Evolutionary conservation across 2,888 invertebrate species (phyloP).

Genomic region (Lasiommata megera): DNA sequence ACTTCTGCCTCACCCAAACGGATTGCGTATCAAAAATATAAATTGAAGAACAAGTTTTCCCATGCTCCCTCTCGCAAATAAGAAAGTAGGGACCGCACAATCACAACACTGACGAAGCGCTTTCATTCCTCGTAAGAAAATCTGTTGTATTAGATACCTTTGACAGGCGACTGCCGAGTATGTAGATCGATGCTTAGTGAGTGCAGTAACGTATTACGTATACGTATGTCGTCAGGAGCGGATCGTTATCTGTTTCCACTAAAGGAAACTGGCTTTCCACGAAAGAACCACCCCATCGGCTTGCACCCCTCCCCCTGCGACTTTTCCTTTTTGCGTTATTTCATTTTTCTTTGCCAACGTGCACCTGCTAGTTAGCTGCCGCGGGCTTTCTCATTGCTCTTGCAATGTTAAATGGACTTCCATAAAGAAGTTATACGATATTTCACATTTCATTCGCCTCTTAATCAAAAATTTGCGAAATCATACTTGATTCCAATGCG

Average conservation of each 20-base stretch:
- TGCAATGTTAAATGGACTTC: slow-evolving; percentile 48
- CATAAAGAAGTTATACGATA: slow-evolving; percentile 40
- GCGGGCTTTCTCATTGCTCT: slow-evolving; percentile 61
- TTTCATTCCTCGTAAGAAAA: slow-evolving; percentile 52
- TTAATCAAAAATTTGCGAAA: slow-evolving; percentile 13
- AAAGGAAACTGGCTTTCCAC: slow-evolving; percentile 79
- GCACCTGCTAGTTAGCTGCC: slow-evolving; percentile 77
- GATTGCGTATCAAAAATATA: slow-evolving; percentile 6
- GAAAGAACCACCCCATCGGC: slow-evolving; percentile 72
- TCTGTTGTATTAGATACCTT: slow-evolving; percentile 65
- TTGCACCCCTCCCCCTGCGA: slow-evolving; percentile 53
- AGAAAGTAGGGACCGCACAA: slow-evolving; percentile 14
- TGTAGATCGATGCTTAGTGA: slow-evolving; percentile 69
- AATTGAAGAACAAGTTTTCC: slow-evolving; percentile 7
- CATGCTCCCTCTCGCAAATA: slow-evolving; percentile 9
- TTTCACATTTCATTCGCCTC: slow-evolving; percentile 37
- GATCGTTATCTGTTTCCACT: slow-evolving; percentile 81
- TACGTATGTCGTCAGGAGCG: slow-evolving; percentile 72
- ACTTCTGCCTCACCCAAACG: background rate
- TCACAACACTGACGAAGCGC: slow-evolving; percentile 40
- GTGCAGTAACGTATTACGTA: slow-evolving; percentile 70
- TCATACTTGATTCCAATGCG: background rate
- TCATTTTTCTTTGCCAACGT: slow-evolving; percentile 77
- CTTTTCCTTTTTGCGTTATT: slow-evolving; percentile 76
- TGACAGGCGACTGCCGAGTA: slow-evolving; percentile 59